Base-by-base conservation (phyloP, 2,888 invertebrate species). In the Carabus problematicus region DNA sequence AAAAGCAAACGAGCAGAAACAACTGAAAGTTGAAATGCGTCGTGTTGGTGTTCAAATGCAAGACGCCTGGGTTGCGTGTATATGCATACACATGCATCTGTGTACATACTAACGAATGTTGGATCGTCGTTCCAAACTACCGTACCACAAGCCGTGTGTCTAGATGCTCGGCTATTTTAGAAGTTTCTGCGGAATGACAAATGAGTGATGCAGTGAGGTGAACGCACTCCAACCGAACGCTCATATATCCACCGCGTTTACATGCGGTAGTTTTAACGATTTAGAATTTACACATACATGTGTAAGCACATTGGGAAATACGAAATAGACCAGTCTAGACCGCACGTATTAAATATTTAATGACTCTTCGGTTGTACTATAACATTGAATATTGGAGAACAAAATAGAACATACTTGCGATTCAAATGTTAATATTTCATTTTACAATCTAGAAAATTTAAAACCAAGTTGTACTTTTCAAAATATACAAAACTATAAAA, bases 101-200 rank as follows among this genome's bases (percentile, higher is more conserved):
- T 45, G 14, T 45, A 12, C 7, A 12, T 45, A 12, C 45, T 42
- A 45, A 45, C 11, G n/a, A 45, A 7, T 45, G 11, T 14, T 45
- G 3, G 14, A 4, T 11, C n/a, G 11, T 45, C 45, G 9, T 14
- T 14, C n/a, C 11, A 16, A 52, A 16, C 18, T 55, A 29, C 29
- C 29, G 29, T 29, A 29, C 29, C 29, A 6, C 29, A 29, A 29
- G 6, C 29, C 29, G 9, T 42, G 29, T 58, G 67, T 67, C 59
- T 67, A 52, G 43, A 49, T 47, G 60, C 54, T 49, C 42, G 52
- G 60, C 54, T 67, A 67, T 67, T 67, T 67, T 67, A 67, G 54
- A 67, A 9, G 14, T 40, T 60, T 56, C 62, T 66, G 59, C 60
- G 60, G 67, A 67, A 67, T 60, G 67, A 67, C 67, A 67, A 67